Conservation (phyloP, 2,888 invertebrate species). For the Phorcus lineatus region DNA sequence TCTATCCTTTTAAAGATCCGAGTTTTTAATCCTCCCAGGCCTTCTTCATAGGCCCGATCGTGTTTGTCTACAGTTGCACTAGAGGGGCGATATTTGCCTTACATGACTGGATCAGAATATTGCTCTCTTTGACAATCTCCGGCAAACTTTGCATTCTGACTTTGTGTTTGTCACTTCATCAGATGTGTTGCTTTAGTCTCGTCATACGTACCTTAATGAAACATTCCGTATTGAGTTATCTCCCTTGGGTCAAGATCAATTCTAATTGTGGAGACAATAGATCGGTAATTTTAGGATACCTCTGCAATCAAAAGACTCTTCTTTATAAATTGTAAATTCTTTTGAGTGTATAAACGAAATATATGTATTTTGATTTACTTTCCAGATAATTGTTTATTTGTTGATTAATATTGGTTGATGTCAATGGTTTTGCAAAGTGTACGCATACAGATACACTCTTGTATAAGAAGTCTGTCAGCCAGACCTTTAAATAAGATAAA, state of each 20-base stretch:
- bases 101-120: constrained; percentile 1
- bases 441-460: too few relatives aligned
- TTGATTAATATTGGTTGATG: too few relatives aligned
- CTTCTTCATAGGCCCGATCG: neutral
- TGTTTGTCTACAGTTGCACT: neutral
- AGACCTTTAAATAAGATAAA: too few relatives aligned
- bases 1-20: neutral
- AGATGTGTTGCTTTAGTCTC: neutral
- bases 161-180: neutral
- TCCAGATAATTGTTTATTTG: too few relatives aligned
- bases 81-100: neutral
- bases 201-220: neutral
- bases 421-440: too few relatives aligned
- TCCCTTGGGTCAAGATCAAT: neutral
- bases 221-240: neutral
- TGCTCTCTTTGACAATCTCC: neutral
- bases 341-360: too few relatives aligned
- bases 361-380: too few relatives aligned
- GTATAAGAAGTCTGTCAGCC: too few relatives aligned
- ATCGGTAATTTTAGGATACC: too few relatives aligned
- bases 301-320: too few relatives aligned
- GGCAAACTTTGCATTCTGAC: constrained; percentile 4
- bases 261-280: too few relatives aligned
- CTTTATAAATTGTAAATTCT: too few relatives aligned
- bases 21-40: neutral